Base-by-base conservation (phyloP, 2,797 vertebrate genomes). In the Thripadectes ignobilis region DNA sequence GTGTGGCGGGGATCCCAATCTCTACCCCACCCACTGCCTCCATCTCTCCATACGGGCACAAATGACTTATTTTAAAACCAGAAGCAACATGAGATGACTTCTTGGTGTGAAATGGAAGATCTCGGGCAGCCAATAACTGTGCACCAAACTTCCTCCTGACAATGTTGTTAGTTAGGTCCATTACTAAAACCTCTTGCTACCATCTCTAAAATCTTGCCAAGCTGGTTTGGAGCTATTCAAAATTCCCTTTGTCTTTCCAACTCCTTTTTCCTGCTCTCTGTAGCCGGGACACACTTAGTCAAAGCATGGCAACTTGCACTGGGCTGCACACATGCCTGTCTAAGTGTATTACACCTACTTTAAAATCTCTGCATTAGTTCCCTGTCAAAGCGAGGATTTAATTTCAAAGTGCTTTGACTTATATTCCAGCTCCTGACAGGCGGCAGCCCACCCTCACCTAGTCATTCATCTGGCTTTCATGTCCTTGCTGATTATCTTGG, bases 151-250 rank as follows among this genome's bases (percentile, higher is more conserved):
- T 87, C 74, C 51, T 93, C 72, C 82, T 41, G 78, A 85, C 86
- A 79, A 61, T 32, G 65, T 87, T 74, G 51, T 95, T 93, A 82
- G 83, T 73, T 76, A 83, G 91, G 72, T 92, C 65, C 65, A 62
- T 89, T 91, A 68, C 86, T 91, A 82, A 85, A 94, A 91, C 78
- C 65, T 88, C 78, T 85, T 85, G 86, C 92, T 94, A 39, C 91
- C 91, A 89, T 68, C 57, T 89, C 75, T 96, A 93, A 94, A 96
- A 94, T 87, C 93, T 94, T 68, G 93, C 93, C 78, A 61, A 92
- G 94, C 94, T 96, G 93, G 93, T 97, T 95, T 96, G 93, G 78
- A 91, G 89, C 91, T 93, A 83, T 89, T 95, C 80, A 95, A 57
- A 85, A 87, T 95, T 89, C 78, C 67, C 67, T 96, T 97, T 96